A percentile compares a stretch with the other conserved stretches of the same genome.
Conservation (phyloP, 2,797 vertebrate genomes). For the Rachycentron canadum region DNA sequence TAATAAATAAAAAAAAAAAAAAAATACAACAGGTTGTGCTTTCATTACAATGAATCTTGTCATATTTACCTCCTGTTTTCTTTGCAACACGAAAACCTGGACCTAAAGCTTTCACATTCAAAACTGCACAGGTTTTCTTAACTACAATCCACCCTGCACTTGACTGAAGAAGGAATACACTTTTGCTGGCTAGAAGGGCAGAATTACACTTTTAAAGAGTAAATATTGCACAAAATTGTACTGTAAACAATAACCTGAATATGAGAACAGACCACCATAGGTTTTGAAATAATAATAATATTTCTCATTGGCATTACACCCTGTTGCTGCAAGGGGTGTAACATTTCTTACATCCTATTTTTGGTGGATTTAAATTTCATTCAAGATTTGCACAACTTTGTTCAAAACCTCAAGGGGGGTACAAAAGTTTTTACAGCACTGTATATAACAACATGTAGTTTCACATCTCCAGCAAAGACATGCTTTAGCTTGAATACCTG, state of each 20-base stretch:
- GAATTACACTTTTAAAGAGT: neutral
- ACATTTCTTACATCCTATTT: neutral
- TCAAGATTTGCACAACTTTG: neutral
- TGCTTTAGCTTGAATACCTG: conserved; percentile 28
- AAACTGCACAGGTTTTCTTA: neutral
- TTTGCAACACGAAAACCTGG: conserved; percentile 12
- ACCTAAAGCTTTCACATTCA: conserved; percentile 6
- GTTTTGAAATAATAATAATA: conserved; percentile 10
- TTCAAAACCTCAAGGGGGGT: conserved; percentile 41
- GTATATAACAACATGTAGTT: conserved; percentile 41
- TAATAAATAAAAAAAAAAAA: neutral
- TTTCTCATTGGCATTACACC: neutral
- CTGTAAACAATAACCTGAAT: conserved; percentile 4
- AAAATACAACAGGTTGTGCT: neutral
- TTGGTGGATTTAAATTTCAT: neutral
- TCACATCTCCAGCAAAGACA: conserved; percentile 52
- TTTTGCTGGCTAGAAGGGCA: neutral
- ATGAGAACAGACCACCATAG: conserved; percentile 7
- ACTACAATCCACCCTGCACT: neutral
- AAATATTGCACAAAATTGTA: conserved; percentile 7
- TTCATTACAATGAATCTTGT: neutral
- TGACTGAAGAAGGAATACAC: neutral
- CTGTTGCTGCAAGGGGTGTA: neutral
- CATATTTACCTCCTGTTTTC: conserved; percentile 7
- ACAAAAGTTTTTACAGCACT: conserved; percentile 37